Base-by-base conservation (phyloP, 2,888 invertebrate genomes). In the Hydrotaea cyrtoneurina region DNA sequence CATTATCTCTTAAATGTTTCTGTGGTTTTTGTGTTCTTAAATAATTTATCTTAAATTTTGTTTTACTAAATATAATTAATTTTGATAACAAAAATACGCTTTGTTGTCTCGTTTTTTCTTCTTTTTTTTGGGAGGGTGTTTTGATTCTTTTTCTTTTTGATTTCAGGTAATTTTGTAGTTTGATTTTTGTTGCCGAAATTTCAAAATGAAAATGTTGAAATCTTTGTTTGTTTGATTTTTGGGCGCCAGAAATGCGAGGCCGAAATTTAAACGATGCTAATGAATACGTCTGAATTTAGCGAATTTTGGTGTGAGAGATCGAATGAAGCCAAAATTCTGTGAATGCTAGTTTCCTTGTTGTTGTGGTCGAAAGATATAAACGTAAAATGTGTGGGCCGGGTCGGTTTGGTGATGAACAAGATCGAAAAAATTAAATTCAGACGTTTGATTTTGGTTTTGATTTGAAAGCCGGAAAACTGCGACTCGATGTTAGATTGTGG, bases 141-240 rank as follows among this genome's bases (percentile, higher is more conserved):
- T 31, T 78, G 73, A 80, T n/a, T n/a, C n/a, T 76, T n/a, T 43
- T 75, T 15, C 13, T 57, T 79, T 66, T 82, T 82, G 75, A 82
- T 74, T 69, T 91, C 91, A 91, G 91, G 91, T 91, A 91, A 91
- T 90, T 91, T 90, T 89, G 91, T 90, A 91, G 91, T 91, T 89
- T 86, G 77, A 88, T 86, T 74, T 66, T 77, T 39, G 39, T 31
- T 69, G 57, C 53, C 46, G 53, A 64, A 66, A 31, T 50, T 36
- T 13, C 10, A 17, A 39, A 78, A 78, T 72, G 13, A 50, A 21
- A 77, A 80, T 26, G 19, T 82, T 74, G 59, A 86, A 83, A 80
- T 53, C 23, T 72, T 75, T 62, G 19, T 17, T 72, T 53, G 31
- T 73, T 50, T 73, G 59, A n/a, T 72, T 50, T 74, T 55, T 53